Evolutionary conservation across 2,797 vertebrate species (phyloP).

Genomic region (Sebastes matsubarae): DNA sequence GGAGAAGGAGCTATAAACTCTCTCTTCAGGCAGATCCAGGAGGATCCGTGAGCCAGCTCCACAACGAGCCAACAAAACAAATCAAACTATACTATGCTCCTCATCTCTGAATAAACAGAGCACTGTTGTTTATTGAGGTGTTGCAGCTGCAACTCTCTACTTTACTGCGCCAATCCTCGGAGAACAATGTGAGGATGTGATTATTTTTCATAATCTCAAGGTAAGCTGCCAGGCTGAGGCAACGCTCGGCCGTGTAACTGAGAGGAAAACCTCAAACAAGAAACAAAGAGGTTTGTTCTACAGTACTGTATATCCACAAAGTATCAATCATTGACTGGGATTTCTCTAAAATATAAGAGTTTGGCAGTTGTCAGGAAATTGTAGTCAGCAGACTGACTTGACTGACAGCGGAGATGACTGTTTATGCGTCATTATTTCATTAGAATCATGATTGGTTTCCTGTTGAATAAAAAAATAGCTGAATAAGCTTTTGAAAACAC

Average conservation of each 20-base stretch:
- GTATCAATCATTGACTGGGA: neutral
- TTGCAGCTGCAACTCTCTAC: conserved; percentile 30
- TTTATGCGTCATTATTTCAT: neutral
- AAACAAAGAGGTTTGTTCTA: conserved; percentile 7
- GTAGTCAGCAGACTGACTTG: neutral
- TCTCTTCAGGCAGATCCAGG: conserved; percentile 20
- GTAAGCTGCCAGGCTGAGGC: conserved; percentile 42
- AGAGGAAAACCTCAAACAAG: conserved; percentile 27
- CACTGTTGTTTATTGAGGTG: conserved; percentile 42
- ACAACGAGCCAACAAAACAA: conserved; percentile 6
- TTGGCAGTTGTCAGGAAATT: neutral
- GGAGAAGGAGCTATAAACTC: conserved; percentile 14
- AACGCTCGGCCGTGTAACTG: neutral
- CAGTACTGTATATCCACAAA: neutral
- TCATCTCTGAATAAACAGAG: conserved; percentile 27
- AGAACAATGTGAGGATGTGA: conserved; percentile 66
- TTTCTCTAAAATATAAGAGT: no score
- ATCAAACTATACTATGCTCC: conserved; percentile 9
- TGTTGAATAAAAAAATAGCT: neutral
- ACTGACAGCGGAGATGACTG: neutral
- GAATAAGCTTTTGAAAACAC: neutral
- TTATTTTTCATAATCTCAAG: conserved; percentile 59
- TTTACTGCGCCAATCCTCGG: conserved; percentile 34
- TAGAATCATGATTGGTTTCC: neutral
- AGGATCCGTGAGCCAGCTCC: conserved; percentile 2